Evolutionary conservation across 2,888 invertebrate species (phyloP).

Genomic region (Ferdinandea cuprea): DNA sequence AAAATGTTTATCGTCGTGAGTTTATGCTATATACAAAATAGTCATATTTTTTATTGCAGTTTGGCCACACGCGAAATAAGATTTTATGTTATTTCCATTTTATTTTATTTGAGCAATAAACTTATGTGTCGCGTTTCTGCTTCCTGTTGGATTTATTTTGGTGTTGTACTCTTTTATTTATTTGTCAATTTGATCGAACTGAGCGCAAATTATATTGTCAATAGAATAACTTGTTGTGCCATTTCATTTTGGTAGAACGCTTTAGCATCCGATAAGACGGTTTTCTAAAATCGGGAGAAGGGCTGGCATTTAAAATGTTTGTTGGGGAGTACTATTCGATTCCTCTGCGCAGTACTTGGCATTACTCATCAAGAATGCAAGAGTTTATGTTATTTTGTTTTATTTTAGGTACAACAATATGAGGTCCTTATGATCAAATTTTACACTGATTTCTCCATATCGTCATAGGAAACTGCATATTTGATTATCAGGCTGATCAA

Average conservation of each 20-base stretch:
- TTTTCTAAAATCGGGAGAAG: too few relatives aligned
- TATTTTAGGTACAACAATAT: too few relatives aligned
- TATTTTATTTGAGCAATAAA: conserved; percentile 36
- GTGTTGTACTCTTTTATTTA: neutral
- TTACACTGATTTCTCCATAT: too few relatives aligned
- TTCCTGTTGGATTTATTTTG: conserved; percentile 13
- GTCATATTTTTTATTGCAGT: conserved; percentile 34
- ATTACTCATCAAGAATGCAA: too few relatives aligned
- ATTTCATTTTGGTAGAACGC: neutral
- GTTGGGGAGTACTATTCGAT: too few relatives aligned
- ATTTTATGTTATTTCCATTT: conserved; percentile 39
- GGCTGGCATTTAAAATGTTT: too few relatives aligned
- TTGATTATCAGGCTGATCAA: too few relatives aligned
- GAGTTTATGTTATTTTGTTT: too few relatives aligned
- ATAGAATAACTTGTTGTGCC: conserved; percentile 24
- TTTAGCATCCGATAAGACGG: too few relatives aligned
- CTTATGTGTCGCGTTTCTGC: conserved; percentile 6
- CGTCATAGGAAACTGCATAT: too few relatives aligned
- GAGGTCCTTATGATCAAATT: too few relatives aligned
- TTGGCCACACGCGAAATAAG: neutral
- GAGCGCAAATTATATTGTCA: conserved; percentile 46
- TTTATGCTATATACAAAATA: conserved; percentile 11
- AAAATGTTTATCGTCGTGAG: conserved; percentile 10
- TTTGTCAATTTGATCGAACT: conserved; percentile 37
- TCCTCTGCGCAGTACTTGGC: too few relatives aligned